phyloP scores from a whole-genome alignment of 53 echinoderm and acorn worm species.

The Paracentrotus lividus region DNA sequence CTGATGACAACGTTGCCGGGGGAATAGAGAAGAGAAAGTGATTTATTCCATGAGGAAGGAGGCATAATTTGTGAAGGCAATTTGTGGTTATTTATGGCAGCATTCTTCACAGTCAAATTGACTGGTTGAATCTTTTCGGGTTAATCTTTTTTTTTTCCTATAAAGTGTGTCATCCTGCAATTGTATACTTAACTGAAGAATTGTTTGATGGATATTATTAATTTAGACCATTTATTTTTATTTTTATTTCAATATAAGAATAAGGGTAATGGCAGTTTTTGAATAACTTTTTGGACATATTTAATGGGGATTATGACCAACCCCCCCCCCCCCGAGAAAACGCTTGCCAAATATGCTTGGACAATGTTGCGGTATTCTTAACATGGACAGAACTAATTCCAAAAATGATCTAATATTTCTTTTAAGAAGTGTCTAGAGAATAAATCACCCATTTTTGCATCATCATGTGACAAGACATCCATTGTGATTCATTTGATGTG shows the following conservation, averaged over 20 bases:
- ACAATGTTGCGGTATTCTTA: too few relatives aligned
- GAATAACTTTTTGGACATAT: background rate
- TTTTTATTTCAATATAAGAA: too few relatives aligned
- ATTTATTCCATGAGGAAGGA: constrained; percentile 55
- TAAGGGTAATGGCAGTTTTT: too few relatives aligned
- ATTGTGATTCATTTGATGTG: constrained; percentile 4
- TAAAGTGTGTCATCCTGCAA: background rate
- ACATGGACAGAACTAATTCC: too few relatives aligned
- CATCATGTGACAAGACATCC: background rate
- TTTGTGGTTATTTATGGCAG: constrained; percentile 50
- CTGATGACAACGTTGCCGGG: constrained; percentile 3
- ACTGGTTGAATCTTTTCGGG: background rate
- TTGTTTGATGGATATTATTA: background rate
- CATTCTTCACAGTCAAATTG: constrained; percentile 32
- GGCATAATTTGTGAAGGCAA: constrained; percentile 55
- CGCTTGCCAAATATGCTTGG: too few relatives aligned
- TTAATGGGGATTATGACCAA: too few relatives aligned
- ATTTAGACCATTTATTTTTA: background rate
- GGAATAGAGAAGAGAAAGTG: constrained; percentile 43
- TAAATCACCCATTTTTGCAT: background rate
- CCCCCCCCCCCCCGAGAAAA: too few relatives aligned
- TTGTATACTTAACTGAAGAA: background rate
- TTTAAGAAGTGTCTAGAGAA: too few relatives aligned
- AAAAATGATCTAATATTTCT: too few relatives aligned
- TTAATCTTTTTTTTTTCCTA: background rate